Percentiles rank a stretch among this genome's conserved stretches.
Conservation (phyloP, 2,113 vertebrate species). For the Lepus americanus region DNA sequence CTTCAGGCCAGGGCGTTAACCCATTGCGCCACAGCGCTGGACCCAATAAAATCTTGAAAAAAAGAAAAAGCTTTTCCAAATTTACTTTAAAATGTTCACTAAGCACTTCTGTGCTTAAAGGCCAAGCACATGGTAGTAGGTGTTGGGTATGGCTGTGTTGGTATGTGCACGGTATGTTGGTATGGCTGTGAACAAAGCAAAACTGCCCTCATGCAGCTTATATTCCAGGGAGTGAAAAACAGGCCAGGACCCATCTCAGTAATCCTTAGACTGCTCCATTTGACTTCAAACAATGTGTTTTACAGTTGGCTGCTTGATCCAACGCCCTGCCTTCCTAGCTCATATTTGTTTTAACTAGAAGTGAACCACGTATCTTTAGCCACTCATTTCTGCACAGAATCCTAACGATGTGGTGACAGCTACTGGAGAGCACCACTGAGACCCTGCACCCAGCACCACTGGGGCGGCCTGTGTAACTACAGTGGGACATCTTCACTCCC, state of each 20-base stretch:
- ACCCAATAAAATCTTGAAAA: too few relatives aligned
- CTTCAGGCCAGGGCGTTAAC: too few relatives aligned
- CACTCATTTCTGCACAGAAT: background rate
- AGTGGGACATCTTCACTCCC: background rate
- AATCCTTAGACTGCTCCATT: background rate
- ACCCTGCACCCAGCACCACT: background rate
- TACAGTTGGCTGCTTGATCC: background rate
- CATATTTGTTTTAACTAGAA: background rate
- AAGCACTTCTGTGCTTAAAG: too few relatives aligned
- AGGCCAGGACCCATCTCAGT: background rate
- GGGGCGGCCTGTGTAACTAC: too few relatives aligned
- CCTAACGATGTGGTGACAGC: background rate
- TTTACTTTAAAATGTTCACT: too few relatives aligned
- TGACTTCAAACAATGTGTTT: background rate
- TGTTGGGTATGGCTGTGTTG: too few relatives aligned
- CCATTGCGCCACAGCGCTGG: too few relatives aligned
- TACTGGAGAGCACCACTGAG: background rate
- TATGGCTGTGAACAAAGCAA: background rate
- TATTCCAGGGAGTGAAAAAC: background rate
- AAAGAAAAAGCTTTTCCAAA: too few relatives aligned
- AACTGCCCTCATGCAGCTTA: background rate
- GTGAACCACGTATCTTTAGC: background rate
- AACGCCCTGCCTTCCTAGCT: background rate
- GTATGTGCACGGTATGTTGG: too few relatives aligned
- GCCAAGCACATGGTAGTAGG: background rate